Evolutionary conservation across 2,888 invertebrate species (phyloP).

Genomic region (Sphaerophoria rueppellii): DNA sequence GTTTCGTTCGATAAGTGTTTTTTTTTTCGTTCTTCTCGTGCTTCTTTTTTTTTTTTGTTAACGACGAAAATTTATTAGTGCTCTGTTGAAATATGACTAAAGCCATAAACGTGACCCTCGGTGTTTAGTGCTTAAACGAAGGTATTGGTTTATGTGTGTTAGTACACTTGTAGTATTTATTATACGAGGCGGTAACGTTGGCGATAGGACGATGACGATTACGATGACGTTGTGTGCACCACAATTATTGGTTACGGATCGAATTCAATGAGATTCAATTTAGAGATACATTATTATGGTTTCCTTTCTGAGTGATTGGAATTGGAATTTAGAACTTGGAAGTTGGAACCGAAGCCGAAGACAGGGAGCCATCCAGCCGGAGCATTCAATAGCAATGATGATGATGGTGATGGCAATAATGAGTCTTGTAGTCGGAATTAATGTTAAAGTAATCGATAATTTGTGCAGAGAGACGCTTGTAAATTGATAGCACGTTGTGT

Average conservation of each 20-base stretch:
- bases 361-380: background rate
- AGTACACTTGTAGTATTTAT: too few species aligned
- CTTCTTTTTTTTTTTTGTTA: slow-evolving; percentile 2
- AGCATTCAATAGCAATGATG: slow-evolving; percentile 24
- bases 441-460: too few species aligned
- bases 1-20: slow-evolving; percentile 45
- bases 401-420: slow-evolving; percentile 23
- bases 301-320: slow-evolving; percentile 63
- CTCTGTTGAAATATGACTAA: slow-evolving; percentile 38
- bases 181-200: background rate
- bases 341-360: too few species aligned
- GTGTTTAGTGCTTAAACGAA: background rate
- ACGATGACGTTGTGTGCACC: slow-evolving; percentile 45
- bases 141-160: background rate
- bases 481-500: too few species aligned
- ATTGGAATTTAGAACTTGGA: background rate
- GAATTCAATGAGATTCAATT: slow-evolving; percentile 72
- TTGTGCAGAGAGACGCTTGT: too few species aligned
- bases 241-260: slow-evolving; percentile 70
- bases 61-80: slow-evolving; percentile 19
- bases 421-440: background rate
- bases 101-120: slow-evolving; percentile 59
- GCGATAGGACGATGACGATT: background rate
- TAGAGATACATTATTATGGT: slow-evolving; percentile 70
- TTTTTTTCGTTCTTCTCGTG: slow-evolving; percentile 3